Conservation (phyloP, 2,113 vertebrate genomes). For the Hyaena hyaena region DNA sequence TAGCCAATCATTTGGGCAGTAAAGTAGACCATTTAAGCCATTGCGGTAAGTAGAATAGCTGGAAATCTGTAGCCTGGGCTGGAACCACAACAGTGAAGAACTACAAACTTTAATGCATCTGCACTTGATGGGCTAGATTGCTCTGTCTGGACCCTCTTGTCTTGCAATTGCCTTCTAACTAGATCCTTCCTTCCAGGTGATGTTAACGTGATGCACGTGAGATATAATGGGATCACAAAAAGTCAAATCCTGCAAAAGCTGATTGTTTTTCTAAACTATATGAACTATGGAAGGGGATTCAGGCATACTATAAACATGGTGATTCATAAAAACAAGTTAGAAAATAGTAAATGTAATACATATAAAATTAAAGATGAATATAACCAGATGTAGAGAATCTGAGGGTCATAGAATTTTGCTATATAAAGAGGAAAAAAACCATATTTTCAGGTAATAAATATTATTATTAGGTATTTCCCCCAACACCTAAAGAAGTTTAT, state of each 20-base stretch:
- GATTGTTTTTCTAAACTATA: not conserved
- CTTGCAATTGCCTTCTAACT: not conserved
- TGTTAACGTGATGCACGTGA: not conserved
- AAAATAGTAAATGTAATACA: conserved; percentile 55
- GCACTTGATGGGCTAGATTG: not conserved
- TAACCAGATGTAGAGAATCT: conserved; percentile 60
- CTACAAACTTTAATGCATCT: not conserved
- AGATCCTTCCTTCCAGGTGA: not conserved
- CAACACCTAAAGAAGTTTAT: conserved; percentile 74
- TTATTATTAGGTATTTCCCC: conserved; percentile 68
- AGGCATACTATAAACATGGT: conserved; percentile 22
- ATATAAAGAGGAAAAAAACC: not conserved
- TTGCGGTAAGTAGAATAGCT: not conserved
- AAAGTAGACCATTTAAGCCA: conserved; percentile 42
- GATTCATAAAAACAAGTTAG: conserved; percentile 61
- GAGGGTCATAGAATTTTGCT: conserved; percentile 48
- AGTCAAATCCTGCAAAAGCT: not conserved
- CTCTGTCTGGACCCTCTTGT: not conserved
- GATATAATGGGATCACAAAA: not conserved
- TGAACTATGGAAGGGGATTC: not conserved
- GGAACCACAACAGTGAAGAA: not conserved
- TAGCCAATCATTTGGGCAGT: conserved; percentile 30
- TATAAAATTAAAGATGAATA: conserved; percentile 58
- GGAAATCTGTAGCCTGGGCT: not conserved
- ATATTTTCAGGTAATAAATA: conserved; percentile 56